Conservation (phyloP, 2,888 invertebrate genomes). For the Nomada hirtipes region DNA sequence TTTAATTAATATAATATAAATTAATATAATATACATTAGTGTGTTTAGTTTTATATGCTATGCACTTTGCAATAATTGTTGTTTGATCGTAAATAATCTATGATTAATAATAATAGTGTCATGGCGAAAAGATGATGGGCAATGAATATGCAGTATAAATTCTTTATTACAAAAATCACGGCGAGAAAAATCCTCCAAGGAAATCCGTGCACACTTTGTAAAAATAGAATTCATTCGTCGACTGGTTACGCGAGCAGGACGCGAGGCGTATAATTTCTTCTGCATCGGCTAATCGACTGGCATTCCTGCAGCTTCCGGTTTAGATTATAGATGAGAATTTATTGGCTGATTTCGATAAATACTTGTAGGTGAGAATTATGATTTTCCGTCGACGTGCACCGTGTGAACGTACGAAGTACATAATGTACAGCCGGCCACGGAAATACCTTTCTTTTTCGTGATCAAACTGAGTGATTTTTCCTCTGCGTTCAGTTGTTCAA, state of each 20-base stretch:
- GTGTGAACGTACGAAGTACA: constrained; percentile 21
- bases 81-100: too few species aligned
- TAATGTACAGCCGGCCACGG: not conserved
- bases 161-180: not conserved
- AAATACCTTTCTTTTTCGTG: constrained; percentile 23
- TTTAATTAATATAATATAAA: too few species aligned
- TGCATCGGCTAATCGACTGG: constrained; percentile 11
- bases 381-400: constrained; percentile 31
- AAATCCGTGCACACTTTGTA: not conserved
- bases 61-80: too few species aligned
- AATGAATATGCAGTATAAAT: too few species aligned
- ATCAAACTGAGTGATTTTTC: not conserved
- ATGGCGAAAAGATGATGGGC: too few species aligned
- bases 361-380: constrained; percentile 35
- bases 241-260: constrained; percentile 13
- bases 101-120: too few species aligned
- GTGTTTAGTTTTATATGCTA: too few species aligned
- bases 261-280: constrained; percentile 34
- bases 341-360: constrained; percentile 32
- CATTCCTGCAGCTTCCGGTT: constrained; percentile 37
- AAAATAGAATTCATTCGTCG: constrained; percentile 10
- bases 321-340: constrained; percentile 23
- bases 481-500: not conserved
- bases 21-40: too few species aligned
- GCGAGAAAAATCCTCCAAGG: constrained; percentile 14